phyloP scores from a whole-genome alignment of 1,140 invertebrate genomes.

The Heterodera carotae region DNA sequence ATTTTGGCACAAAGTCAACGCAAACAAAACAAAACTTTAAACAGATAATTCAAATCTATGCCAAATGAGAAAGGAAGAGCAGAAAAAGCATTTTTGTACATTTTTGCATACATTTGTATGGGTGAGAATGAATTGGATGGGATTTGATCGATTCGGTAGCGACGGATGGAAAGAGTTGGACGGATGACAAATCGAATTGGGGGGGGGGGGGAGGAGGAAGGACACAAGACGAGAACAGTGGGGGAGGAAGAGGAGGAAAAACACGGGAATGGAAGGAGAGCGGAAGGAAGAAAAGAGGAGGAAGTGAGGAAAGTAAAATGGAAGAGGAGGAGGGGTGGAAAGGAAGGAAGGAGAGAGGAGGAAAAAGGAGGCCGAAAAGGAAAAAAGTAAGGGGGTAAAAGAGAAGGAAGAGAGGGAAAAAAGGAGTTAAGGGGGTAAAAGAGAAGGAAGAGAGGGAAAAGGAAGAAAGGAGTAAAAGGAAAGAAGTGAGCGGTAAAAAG shows the following conservation, averaged over 20 bases:
- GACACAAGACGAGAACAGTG: background rate
- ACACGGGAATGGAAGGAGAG: background rate
- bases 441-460: too few species aligned
- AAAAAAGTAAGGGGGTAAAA: too few species aligned
- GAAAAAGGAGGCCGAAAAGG: too few species aligned
- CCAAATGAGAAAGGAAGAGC: background rate
- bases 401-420: background rate
- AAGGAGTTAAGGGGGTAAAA: background rate
- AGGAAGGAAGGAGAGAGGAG: too few species aligned
- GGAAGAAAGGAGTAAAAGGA: too few species aligned
- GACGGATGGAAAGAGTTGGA: background rate
- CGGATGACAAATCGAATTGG: background rate
- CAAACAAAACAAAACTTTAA: too few species aligned
- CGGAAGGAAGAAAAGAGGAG: background rate
- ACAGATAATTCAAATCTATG: too few species aligned
- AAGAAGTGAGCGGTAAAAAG: too few species aligned
- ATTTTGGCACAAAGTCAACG: background rate
- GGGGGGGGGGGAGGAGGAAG: background rate
- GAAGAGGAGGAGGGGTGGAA: background rate
- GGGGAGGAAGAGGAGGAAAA: background rate
- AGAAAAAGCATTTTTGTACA: constrained; percentile 2
- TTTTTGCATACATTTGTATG: too few species aligned
- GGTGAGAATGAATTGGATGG: background rate
- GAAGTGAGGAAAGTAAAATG: background rate
- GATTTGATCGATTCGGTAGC: background rate